Evolutionary conservation across 2,113 vertebrate genomes (phyloP).

Genomic region (Stegostoma tigrinum): DNA sequence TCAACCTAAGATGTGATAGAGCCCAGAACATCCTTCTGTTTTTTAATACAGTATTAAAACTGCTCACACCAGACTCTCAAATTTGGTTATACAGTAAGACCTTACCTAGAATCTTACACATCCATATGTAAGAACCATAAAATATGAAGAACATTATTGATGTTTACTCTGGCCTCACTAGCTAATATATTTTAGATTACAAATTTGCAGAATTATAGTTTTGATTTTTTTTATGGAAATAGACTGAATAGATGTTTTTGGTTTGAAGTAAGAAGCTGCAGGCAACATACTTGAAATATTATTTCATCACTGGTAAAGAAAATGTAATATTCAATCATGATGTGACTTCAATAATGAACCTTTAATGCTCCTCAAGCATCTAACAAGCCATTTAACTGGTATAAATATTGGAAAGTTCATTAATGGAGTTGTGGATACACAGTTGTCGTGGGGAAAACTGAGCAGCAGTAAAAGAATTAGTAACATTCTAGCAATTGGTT

Average conservation of each 20-base stretch:
- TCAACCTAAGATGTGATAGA: not conserved
- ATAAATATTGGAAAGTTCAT: slow-evolving; percentile 26
- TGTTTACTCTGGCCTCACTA: not conserved
- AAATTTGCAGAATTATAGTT: not conserved
- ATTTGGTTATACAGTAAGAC: not conserved
- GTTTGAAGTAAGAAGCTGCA: not conserved
- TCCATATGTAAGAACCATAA: not conserved
- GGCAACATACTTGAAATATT: not conserved
- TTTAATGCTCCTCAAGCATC: slow-evolving; percentile 6
- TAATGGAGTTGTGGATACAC: not conserved
- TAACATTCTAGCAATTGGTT: not conserved
- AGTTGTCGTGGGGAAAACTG: not conserved
- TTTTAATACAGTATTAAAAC: not conserved
- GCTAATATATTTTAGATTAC: not conserved
- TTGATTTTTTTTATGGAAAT: not conserved
- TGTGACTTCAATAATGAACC: slow-evolving; percentile 3
- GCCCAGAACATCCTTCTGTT: not conserved
- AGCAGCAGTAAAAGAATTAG: not conserved
- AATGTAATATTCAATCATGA: not conserved
- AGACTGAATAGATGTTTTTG: not conserved
- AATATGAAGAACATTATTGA: not conserved
- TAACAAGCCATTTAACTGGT: slow-evolving; percentile 18
- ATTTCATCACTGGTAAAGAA: not conserved
- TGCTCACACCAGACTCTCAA: not conserved
- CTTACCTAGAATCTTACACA: not conserved